A percentile compares a stretch with the other conserved stretches of the same genome.
phyloP scores from a whole-genome alignment of 1,140 invertebrate species.

The Drosophila auraria region DNA sequence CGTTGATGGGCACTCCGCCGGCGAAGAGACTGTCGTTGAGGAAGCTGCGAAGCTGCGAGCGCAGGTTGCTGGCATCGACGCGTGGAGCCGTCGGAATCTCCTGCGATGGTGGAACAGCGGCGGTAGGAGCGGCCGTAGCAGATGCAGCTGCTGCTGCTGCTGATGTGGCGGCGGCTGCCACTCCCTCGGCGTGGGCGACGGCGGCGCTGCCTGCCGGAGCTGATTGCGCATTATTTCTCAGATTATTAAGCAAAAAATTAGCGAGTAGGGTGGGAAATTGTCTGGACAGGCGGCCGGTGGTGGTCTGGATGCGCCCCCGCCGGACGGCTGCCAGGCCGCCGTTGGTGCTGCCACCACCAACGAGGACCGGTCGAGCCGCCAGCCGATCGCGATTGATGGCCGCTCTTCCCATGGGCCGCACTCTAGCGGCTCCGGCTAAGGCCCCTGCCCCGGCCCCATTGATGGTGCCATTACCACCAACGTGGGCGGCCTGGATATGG shows the following conservation, averaged over 20 bases:
- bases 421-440: slow-evolving; percentile 27
- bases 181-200: slow-evolving; percentile 15
- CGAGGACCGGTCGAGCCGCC: slow-evolving; percentile 37
- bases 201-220: slow-evolving; percentile 49
- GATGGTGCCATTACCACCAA: slow-evolving; percentile 33
- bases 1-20: slow-evolving; percentile 64
- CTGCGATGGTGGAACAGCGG: slow-evolving; percentile 13
- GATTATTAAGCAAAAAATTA: slow-evolving; percentile 63
- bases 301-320: slow-evolving; percentile 21
- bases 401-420: slow-evolving; percentile 32
- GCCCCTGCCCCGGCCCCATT: slow-evolving; percentile 22
- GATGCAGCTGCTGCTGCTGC: neutral
- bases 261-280: slow-evolving; percentile 45
- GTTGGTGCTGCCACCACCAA: slow-evolving; percentile 54
- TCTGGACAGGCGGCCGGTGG: slow-evolving; percentile 36
- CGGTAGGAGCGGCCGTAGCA: neutral
- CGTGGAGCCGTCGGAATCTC: neutral
- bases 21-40: slow-evolving; percentile 67
- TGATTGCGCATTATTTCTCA: slow-evolving; percentile 77
- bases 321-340: slow-evolving; percentile 9
- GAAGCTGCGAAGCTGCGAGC: slow-evolving; percentile 59
- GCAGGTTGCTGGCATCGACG: slow-evolving; percentile 40
- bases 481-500: slow-evolving; percentile 9
- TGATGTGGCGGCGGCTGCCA: neutral
- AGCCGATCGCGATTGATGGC: slow-evolving; percentile 26